Evolutionary conservation across 2,113 vertebrate genomes (phyloP).

Genomic region (Euleptes europaea): DNA sequence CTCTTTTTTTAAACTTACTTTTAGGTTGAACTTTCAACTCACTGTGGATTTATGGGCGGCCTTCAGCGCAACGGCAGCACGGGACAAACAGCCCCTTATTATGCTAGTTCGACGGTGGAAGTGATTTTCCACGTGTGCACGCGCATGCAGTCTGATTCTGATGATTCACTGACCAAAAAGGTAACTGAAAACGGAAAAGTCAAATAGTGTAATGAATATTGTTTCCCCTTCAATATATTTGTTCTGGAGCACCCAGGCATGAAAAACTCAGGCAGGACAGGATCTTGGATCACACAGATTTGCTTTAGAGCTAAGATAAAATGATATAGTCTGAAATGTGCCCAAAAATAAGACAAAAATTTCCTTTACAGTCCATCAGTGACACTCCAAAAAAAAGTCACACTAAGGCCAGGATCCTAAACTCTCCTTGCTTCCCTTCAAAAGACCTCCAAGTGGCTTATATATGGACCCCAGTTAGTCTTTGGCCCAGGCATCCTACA

Average conservation of each 20-base stretch:
- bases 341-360: background rate
- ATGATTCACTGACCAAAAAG: constrained; percentile 96
- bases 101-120: constrained; percentile 95
- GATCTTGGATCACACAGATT: constrained; percentile 40
- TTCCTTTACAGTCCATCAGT: background rate
- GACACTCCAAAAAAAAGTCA: background rate
- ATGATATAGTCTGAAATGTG: constrained; percentile 38
- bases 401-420: constrained; percentile 55
- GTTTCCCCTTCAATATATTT: background rate
- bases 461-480: background rate
- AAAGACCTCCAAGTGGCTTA: constrained; percentile 34
- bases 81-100: constrained; percentile 92
- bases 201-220: background rate
- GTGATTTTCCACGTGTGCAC: constrained; percentile 97
- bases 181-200: constrained; percentile 63
- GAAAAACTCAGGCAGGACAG: background rate
- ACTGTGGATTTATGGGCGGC: constrained; percentile 97
- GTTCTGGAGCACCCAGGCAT: background rate
- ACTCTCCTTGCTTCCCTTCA: constrained; percentile 55
- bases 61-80: constrained; percentile 98
- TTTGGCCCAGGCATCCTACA: too few species aligned
- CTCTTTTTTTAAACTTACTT: background rate
- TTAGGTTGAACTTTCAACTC: constrained; percentile 92
- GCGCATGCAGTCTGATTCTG: constrained; percentile 94
- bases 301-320: constrained; percentile 10